Conservation (phyloP, 2,888 invertebrate species). For the Drepanosiphum platanoidis region DNA sequence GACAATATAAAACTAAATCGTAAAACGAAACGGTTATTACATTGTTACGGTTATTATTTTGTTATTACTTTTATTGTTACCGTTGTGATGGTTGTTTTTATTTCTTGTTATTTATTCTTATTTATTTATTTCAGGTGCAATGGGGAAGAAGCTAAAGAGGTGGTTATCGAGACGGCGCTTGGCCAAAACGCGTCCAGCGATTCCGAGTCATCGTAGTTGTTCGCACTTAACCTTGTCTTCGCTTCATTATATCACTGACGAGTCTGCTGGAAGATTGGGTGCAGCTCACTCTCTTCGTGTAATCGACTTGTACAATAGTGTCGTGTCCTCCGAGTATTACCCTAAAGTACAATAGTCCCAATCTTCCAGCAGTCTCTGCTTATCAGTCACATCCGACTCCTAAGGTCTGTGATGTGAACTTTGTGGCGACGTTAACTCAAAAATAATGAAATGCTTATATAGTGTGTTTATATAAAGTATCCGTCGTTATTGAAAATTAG, state of each 20-base stretch:
- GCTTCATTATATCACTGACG: background rate
- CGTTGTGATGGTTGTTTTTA: background rate
- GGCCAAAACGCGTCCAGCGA: constrained; percentile 60
- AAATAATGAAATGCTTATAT: background rate
- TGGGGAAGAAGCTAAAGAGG: constrained; percentile 65
- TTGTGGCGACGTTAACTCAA: background rate
- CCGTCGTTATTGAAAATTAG: constrained; percentile 48
- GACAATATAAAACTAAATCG: too few species aligned
- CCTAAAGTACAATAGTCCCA: background rate
- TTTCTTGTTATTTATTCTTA: background rate
- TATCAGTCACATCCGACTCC: background rate
- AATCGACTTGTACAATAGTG: background rate
- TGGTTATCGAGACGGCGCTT: constrained; percentile 65
- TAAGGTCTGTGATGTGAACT: background rate
- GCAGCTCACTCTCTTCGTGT: background rate
- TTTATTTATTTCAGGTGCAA: constrained; percentile 64
- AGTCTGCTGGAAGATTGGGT: background rate
- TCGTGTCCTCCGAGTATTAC: background rate
- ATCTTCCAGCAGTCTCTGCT: constrained; percentile 6
- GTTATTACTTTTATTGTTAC: background rate
- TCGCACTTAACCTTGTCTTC: background rate
- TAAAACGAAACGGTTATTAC: too few species aligned
- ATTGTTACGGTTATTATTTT: background rate
- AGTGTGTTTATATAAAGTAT: background rate
- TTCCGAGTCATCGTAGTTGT: constrained; percentile 35